Evolutionary conservation across 2,113 vertebrate species (phyloP).

Genomic region (Thinocorus orbignyianus): DNA sequence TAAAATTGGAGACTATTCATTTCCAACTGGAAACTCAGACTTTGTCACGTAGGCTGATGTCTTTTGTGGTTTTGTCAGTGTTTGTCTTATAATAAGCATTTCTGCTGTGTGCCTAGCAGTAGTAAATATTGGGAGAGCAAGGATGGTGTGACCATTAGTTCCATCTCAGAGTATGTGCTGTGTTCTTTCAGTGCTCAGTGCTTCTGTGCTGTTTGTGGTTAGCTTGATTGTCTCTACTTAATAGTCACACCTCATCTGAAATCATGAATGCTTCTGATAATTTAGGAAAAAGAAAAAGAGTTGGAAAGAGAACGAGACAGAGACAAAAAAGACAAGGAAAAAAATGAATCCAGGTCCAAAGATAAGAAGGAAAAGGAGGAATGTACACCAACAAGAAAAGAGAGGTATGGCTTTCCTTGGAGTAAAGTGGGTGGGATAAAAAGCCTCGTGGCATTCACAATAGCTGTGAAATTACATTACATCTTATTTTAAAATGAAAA

Average conservation of each 20-base stretch:
- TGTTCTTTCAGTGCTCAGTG: neutral
- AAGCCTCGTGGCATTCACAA: neutral
- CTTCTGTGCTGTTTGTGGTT: neutral
- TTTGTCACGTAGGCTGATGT: neutral
- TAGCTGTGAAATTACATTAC: neutral
- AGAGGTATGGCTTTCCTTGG: conserved; percentile 79
- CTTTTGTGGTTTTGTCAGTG: neutral
- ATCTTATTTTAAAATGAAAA: neutral
- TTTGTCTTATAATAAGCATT: neutral
- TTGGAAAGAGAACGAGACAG: conserved; percentile 91
- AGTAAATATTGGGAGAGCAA: neutral
- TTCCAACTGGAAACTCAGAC: neutral
- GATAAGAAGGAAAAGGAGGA: conserved; percentile 94
- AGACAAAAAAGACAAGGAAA: conserved; percentile 93
- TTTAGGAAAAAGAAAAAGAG: conserved; percentile 96
- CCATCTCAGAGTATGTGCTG: neutral
- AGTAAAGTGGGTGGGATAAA: neutral
- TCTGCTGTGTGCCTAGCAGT: neutral
- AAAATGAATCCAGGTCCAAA: conserved; percentile 88
- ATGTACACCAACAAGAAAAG: conserved; percentile 90
- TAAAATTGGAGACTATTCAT: neutral
- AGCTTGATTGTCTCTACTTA: neutral
- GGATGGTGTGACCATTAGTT: neutral
- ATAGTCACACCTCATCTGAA: neutral
- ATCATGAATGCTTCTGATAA: conserved; percentile 3